Evolutionary conservation across 2,888 invertebrate species (phyloP).

Genomic region (Cordilura impudica): DNA sequence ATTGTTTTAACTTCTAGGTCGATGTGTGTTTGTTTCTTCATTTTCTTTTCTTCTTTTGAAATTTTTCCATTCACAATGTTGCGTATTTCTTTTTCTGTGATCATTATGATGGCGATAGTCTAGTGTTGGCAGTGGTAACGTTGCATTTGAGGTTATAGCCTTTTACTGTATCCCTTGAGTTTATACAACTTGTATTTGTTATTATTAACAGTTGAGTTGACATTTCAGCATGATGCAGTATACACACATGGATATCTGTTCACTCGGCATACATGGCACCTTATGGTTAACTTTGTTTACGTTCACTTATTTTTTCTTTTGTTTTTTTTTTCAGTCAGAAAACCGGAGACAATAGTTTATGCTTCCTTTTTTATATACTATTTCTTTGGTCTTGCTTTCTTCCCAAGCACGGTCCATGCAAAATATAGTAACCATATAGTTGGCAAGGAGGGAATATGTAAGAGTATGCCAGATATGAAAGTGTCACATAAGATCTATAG

Average conservation of each 20-base stretch:
- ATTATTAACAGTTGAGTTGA: conserved; percentile 43
- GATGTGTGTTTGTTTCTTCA: background rate
- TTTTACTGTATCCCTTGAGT: conserved; percentile 14
- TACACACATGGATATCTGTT: too few species aligned
- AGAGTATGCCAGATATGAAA: too few species aligned
- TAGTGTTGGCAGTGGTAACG: background rate
- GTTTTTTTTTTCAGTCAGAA: background rate
- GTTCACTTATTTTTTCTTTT: background rate
- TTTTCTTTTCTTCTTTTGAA: conserved; percentile 1
- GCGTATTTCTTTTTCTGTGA: conserved; percentile 11
- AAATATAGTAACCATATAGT: too few species aligned
- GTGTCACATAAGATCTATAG: too few species aligned
- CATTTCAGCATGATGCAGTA: conserved; percentile 9
- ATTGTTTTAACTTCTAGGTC: conserved; percentile 29
- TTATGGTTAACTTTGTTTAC: background rate
- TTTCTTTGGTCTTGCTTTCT: too few species aligned
- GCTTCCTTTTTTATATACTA: background rate
- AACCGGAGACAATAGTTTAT: background rate
- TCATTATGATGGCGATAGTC: conserved; percentile 6
- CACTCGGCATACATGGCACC: background rate
- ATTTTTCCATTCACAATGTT: background rate
- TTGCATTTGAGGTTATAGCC: conserved; percentile 21
- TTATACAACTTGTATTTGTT: conserved; percentile 26
- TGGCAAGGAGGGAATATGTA: too few species aligned
- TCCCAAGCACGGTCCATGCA: too few species aligned